Base-by-base conservation (phyloP, 1,140 invertebrate species). In the Helicoverpa zea region DNA sequence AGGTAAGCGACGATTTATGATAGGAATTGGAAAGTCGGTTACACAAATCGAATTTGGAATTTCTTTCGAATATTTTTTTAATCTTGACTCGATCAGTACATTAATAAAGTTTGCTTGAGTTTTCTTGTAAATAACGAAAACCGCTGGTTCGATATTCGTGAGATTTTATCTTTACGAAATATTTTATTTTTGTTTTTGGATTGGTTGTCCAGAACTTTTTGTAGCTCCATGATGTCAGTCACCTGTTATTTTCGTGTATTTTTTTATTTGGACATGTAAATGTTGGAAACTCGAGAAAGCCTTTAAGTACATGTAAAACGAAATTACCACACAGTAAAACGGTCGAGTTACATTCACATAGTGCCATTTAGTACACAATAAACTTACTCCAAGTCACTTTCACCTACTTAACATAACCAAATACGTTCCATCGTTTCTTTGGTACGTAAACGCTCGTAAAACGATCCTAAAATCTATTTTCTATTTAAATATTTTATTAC, bases 401-500 rank as follows among this genome's bases (percentile, higher is more conserved):
- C 73, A 59, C 30, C 30, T 76, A 63, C 23, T 76, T 61, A 76
- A 51, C 35, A 76, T 76, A 76, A 61, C 58, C 72, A 74, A 74
- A 74, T 59, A 76, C 73, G 43, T 18, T 59, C 30, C 56, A 76
- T 5, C 43, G 43, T 16, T 16, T 76, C 18, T 51, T 35, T 43
- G 52, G 52, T 5, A 16, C 16, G 35, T 18, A 51, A 7, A n/a
- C 54, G 54, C 0, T 76, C 73, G 73, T 77, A 75, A 80, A 80
- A 80, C 29, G 11, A 43, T 59, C 43, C 30, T 64, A 77, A 78
- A 79, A 56, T 82, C 81, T 79, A 82, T 81, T 81, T 81, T 73
- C 75, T 64, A 70, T 73, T 63, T 82, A 79, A 82, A 82, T 74
- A 43, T 82, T 82, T 81, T 78, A 81, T 56, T 63, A 47, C 75